Evolutionary conservation across 2,797 vertebrate species (phyloP).

Genomic region (Craterocephalus amniculus): DNA sequence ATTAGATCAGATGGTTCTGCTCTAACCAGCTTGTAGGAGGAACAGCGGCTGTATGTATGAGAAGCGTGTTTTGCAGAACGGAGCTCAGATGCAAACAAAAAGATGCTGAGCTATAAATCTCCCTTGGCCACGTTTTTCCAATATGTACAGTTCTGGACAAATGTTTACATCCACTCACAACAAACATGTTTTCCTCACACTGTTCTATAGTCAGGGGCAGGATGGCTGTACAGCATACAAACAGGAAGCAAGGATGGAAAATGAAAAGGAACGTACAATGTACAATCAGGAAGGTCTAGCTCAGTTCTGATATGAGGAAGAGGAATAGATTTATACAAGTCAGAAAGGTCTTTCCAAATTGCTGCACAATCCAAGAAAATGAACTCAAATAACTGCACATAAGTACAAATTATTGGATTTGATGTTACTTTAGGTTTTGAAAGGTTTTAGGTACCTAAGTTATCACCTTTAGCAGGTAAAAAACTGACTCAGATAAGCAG

Average conservation of each 20-base stretch:
- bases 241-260: neutral
- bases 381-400: too few relatives aligned
- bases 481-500: neutral
- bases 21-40: constrained; percentile 25
- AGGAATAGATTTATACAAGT: neutral
- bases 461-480: neutral
- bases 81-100: constrained; percentile 29
- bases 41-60: constrained; percentile 32
- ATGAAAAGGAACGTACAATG: too few relatives aligned
- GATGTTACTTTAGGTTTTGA: neutral
- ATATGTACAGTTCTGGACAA: neutral
- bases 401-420: neutral
- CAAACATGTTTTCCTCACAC: neutral
- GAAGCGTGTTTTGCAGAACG: constrained; percentile 8
- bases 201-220: neutral
- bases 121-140: constrained; percentile 6
- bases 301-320: neutral
- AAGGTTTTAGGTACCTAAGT: neutral
- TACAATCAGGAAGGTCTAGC: too few relatives aligned
- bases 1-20: constrained; percentile 9
- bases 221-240: neutral
- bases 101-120: constrained; percentile 29
- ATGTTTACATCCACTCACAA: neutral
- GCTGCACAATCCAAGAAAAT: neutral
- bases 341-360: constrained; percentile 7